Evolutionary conservation across 1,140 invertebrate species (phyloP), one percentile per base, ranked within the genome.

Genomic region (Myzus persicae): DNA sequence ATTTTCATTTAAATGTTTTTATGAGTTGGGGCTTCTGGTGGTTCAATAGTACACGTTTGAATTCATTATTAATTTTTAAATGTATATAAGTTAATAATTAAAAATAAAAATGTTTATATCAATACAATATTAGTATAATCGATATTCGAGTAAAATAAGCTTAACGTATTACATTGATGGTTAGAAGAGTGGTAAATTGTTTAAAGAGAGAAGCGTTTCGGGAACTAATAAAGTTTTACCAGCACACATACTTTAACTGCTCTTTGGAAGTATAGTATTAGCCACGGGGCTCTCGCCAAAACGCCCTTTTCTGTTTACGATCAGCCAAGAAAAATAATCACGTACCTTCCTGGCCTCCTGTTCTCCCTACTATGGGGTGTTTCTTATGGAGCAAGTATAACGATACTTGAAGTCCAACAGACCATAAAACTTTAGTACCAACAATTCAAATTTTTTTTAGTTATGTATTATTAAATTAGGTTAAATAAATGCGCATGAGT

Each of bases 321-420:
- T 67, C 89, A 31, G 89, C 89, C 89, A 90, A 90, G 89, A 90
- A 90, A 90, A 90, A 90, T 90, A 90, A 90, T 90, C 59, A 90
- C 51, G 38, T 67, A 90, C 51, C 51, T 67, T 67, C 51, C 54
- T 90, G 89, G 31, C 38, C 26, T 51, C 24, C 11, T 42, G 24
- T 48, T 51, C n/a, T 1, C 42, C 18, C 85, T 20, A 87, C 44
- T 22, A 48, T 9, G 48, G 88, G 48, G 88, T 59, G 42, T 90
- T 59, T 31, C 24, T 24, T 38, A 89, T 89, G 24, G 44, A 8
- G 18, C 31, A 44, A 88, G 44, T 88, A 51, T 89, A 48, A 89
- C 87, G 46, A 89, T 51, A 89, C n/a, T 89, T 51, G 18, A 89
- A 89, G n/a, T 51, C 84, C 84, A 44, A 44, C 38, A 51, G 42